phyloP scores from a whole-genome alignment of 2,797 vertebrate genomes.

The Tapera naevia region DNA sequence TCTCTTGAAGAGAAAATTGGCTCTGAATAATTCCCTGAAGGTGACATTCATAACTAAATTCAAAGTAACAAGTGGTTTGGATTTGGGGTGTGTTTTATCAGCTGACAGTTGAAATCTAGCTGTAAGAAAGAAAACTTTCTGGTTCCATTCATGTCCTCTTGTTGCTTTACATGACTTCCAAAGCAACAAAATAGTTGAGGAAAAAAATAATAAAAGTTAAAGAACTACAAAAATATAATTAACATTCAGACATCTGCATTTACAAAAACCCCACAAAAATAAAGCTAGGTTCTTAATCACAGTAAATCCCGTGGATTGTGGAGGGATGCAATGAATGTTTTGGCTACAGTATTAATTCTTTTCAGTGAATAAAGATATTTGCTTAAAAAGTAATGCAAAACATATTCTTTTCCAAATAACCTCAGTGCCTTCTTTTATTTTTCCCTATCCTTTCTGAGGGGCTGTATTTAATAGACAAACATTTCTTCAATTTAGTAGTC shows the following conservation, averaged over 20 bases:
- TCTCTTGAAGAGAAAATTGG: conserved; percentile 18
- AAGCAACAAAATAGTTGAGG: background rate
- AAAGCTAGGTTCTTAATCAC: background rate
- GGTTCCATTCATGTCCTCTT: background rate
- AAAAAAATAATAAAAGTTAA: conserved; percentile 8
- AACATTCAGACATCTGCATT: conserved; percentile 20
- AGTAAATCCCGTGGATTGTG: background rate
- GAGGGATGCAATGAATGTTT: conserved; percentile 14
- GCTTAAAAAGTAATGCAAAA: conserved; percentile 42
- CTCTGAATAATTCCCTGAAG: conserved; percentile 8
- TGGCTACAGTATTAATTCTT: conserved; percentile 30
- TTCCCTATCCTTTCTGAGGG: background rate
- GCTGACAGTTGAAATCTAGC: conserved; percentile 27
- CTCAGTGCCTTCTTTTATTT: background rate
- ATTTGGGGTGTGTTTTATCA: conserved; percentile 57
- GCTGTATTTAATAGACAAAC: background rate
- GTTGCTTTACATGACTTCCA: background rate
- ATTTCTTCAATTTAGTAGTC: background rate
- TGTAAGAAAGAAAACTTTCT: conserved; percentile 29
- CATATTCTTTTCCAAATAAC: background rate
- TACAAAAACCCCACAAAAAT: conserved; percentile 15
- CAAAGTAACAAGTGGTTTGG: conserved; percentile 46
- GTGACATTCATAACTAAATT: conserved; percentile 5
- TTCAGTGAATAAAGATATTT: conserved; percentile 22
- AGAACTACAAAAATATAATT: background rate